Percentiles rank a stretch among this genome's conserved stretches.
Evolutionary conservation across 2,888 invertebrate genomes (phyloP).

Genomic region (Drosophila rellima): DNA sequence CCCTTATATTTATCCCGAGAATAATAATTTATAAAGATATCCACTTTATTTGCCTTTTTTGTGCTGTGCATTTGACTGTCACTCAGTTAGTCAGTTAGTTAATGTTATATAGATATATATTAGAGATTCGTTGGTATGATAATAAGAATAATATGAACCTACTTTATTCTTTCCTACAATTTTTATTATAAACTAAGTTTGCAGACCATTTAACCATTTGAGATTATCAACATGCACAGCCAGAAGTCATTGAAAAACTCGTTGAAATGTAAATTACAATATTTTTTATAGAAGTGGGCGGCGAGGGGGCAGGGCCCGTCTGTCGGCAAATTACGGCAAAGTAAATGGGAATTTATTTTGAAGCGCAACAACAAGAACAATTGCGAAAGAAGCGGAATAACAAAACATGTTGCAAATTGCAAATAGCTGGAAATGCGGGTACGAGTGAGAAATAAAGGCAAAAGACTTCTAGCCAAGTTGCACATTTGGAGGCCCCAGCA

Average conservation of each 20-base stretch:
- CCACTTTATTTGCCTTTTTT: not conserved
- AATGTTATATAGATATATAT: not conserved
- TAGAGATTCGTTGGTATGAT: not conserved
- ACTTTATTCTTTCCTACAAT: not conserved
- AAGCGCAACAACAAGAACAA: conserved; percentile 26
- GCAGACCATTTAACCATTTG: conserved; percentile 57
- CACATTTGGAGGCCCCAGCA: conserved; percentile 63
- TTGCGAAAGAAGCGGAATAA: conserved; percentile 26
- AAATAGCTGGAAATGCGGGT: conserved; percentile 39
- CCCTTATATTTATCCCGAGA: not conserved
- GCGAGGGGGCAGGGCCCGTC: conserved; percentile 42
- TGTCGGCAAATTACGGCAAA: conserved; percentile 69
- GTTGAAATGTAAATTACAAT: conserved; percentile 72
- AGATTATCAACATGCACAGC: conserved; percentile 63
- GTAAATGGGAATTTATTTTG: conserved; percentile 73
- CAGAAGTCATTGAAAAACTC: conserved; percentile 20
- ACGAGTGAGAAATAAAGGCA: not conserved
- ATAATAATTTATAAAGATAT: no score
- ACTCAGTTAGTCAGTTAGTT: not conserved
- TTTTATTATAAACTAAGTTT: conserved; percentile 10
- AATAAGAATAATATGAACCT: no score
- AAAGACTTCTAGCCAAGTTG: conserved; percentile 46
- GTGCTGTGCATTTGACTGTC: not conserved
- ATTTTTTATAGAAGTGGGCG: not conserved
- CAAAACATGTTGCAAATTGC: conserved; percentile 42